Percentiles rank a stretch among this genome's conserved stretches.
These are phyloP conservation scores for Aspiorhynchus laticeps DNA, from an alignment of 2,113 vertebrate genomes.

Conservation along the genomic window DNA sequence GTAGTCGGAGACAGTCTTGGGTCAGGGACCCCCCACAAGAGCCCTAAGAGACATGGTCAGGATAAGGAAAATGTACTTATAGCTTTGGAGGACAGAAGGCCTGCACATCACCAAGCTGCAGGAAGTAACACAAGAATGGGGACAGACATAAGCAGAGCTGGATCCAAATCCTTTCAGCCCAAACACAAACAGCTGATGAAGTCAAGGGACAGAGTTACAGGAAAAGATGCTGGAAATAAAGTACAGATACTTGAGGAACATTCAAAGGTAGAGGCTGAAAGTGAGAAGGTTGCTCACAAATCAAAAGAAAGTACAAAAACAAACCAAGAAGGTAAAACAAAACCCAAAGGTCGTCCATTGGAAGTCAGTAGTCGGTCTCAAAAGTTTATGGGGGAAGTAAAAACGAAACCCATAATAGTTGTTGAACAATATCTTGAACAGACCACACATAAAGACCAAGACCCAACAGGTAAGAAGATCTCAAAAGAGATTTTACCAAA, in stretches of 20 bases:
- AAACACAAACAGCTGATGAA: constrained; percentile 30
- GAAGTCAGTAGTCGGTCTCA: constrained; percentile 27
- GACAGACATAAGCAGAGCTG: constrained; percentile 44
- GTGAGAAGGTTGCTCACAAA: background rate
- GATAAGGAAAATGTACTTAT: constrained; percentile 60
- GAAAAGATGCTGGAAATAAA: background rate
- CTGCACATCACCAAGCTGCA: constrained; percentile 35
- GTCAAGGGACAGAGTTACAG: constrained; percentile 22
- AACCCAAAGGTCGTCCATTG: background rate
- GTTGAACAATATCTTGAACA: constrained; percentile 14
- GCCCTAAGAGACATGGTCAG: constrained; percentile 51
- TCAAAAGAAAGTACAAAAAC: constrained; percentile 27
- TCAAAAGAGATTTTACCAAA: constrained; percentile 21
- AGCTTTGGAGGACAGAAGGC: constrained; percentile 31
- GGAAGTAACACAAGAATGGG: background rate
- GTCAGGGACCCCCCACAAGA: constrained; percentile 25
- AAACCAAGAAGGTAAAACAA: constrained; percentile 20
- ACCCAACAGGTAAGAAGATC: constrained; percentile 21
- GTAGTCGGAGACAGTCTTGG: constrained; percentile 4
- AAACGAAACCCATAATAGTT: constrained; percentile 8
- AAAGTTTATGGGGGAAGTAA: background rate
- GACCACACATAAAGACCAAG: constrained; percentile 6
- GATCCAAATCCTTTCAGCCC: constrained; percentile 16
- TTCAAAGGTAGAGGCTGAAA: background rate
- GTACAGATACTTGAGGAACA: background rate